phyloP scores from a whole-genome alignment of 2,888 invertebrate genomes.

The Abscondita cerata region DNA sequence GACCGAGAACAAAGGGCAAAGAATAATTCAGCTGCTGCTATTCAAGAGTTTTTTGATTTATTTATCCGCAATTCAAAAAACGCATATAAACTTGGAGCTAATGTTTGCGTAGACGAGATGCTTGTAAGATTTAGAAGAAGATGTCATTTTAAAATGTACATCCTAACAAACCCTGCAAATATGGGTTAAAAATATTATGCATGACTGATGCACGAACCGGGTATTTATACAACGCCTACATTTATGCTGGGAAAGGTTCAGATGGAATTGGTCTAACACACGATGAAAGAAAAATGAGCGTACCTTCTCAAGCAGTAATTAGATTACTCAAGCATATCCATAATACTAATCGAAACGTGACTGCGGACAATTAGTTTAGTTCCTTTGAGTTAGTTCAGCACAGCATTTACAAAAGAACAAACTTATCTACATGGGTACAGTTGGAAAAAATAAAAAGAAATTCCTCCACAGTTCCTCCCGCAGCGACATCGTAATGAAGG shows the following conservation, averaged over 20 bases:
- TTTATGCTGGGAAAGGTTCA: background rate
- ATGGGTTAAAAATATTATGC: background rate
- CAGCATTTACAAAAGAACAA: background rate
- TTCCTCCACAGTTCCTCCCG: background rate
- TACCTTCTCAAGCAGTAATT: background rate
- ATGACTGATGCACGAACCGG: conserved; percentile 1
- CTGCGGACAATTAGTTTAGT: background rate
- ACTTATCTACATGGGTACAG: too few relatives aligned
- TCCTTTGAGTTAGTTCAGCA: too few relatives aligned
- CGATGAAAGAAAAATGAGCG: too few relatives aligned
- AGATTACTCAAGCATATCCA: background rate
- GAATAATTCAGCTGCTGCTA: background rate
- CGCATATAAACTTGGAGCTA: background rate
- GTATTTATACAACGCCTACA: background rate
- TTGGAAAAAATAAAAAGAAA: background rate
- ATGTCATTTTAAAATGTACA: background rate
- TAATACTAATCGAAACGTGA: background rate
- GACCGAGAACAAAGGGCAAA: background rate
- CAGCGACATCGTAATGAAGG: background rate
- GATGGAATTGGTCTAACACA: background rate
- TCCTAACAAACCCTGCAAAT: background rate
- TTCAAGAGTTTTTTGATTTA: too few relatives aligned
- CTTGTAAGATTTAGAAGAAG: background rate
- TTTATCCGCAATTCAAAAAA: background rate
- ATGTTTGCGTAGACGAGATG: background rate